phyloP scores from a whole-genome alignment of 2,113 vertebrate genomes.

The Terrapene triunguis region DNA sequence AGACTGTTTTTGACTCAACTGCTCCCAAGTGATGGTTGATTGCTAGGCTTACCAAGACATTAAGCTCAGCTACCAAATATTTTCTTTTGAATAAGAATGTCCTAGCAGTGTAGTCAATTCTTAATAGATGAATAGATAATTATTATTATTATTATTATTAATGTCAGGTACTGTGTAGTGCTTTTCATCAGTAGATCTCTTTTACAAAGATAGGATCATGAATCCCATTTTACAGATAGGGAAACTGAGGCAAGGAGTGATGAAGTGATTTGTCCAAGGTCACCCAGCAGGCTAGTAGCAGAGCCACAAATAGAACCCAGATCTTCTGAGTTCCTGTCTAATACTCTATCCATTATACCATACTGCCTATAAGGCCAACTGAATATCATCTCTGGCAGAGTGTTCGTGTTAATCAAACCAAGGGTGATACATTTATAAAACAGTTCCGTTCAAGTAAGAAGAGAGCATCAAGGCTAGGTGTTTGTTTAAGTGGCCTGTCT shows the following conservation, averaged over 20 bases:
- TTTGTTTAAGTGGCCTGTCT: slow-evolving; percentile 33
- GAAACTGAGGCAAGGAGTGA: not conserved
- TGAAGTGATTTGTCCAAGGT: no score
- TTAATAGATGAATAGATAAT: not conserved
- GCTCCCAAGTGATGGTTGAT: not conserved
- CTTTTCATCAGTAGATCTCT: not conserved
- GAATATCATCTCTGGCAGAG: not conserved
- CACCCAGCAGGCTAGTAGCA: not conserved
- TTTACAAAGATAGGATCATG: not conserved
- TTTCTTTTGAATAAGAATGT: slow-evolving; percentile 36
- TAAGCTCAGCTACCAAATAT: slow-evolving; percentile 4
- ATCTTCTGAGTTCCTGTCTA: not conserved
- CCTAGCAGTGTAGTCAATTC: slow-evolving; percentile 11
- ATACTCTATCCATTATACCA: no score
- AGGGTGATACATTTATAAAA: not conserved
- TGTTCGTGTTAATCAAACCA: slow-evolving; percentile 16
- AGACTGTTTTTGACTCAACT: not conserved
- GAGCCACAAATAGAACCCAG: not conserved
- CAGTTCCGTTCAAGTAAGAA: slow-evolving; percentile 29
- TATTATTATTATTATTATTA: not conserved
- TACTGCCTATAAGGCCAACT: not conserved
- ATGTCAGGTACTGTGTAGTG: not conserved
- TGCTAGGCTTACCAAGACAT: slow-evolving; percentile 28
- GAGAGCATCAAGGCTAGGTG: slow-evolving; percentile 3
- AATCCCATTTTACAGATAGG: not conserved